Evolutionary conservation across 2,797 vertebrate genomes (phyloP).

Genomic region (Onychomys leucogaster): DNA sequence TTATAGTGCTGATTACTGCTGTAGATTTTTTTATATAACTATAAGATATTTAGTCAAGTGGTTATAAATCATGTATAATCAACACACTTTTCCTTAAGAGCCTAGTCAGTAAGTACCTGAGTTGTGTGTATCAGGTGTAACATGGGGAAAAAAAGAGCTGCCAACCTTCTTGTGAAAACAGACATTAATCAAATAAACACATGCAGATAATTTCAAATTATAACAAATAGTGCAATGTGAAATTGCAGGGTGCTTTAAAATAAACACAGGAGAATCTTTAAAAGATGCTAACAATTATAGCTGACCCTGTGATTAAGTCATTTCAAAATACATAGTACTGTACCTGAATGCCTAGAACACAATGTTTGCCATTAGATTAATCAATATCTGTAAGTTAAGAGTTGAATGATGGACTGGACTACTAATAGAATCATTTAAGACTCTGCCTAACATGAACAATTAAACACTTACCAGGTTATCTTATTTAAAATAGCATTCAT

Average conservation of each 20-base stretch:
- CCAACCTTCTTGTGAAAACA: neutral
- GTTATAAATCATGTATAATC: neutral
- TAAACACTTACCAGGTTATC: conserved; percentile 91
- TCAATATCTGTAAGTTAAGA: conserved; percentile 75
- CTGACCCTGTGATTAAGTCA: conserved; percentile 66
- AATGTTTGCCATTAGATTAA: conserved; percentile 53
- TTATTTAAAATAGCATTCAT: conserved; percentile 89
- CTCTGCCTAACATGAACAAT: conserved; percentile 77
- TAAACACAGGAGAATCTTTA: neutral
- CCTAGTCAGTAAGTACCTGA: neutral
- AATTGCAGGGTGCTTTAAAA: neutral
- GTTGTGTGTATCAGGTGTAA: neutral
- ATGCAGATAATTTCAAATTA: conserved; percentile 35
- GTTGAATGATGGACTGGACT: conserved; percentile 82
- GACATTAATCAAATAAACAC: conserved; percentile 17
- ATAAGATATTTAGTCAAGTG: neutral
- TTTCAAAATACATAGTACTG: conserved; percentile 73
- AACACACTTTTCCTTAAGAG: neutral
- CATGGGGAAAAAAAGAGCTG: neutral
- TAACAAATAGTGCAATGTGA: neutral
- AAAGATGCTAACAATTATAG: conserved; percentile 69
- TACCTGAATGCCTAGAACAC: conserved; percentile 62
- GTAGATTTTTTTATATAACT: neutral
- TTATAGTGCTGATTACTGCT: neutral
- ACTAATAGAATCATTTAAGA: conserved; percentile 71